Evolutionary conservation across 92 coral and sea anemone genomes (phyloP), one percentile per base, ranked within the genome.

Genomic region (Galaxea fascicularis): DNA sequence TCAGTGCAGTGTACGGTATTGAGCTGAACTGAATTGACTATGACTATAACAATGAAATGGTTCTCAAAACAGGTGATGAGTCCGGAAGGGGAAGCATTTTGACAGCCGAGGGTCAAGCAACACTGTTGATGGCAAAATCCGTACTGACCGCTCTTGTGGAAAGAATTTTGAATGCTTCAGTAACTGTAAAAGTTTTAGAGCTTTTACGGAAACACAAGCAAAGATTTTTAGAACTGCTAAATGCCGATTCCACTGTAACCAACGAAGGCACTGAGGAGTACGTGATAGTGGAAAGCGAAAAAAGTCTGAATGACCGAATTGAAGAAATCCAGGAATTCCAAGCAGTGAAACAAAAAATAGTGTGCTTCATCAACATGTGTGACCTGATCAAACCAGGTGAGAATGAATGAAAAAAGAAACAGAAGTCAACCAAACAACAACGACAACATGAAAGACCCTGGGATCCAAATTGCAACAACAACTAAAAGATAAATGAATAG

Each of bases 331-430:
- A 65, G 26, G 82, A 66, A 65, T 84, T 84, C 51, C 58, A 65
- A 35, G 39, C 21, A 11, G 53, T 39, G 9, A 75, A 35, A 53
- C 14, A 3, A 16, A 52, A 52, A 16, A 41, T 75, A 18, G 11
- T 7, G 6, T 64, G 68, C 47, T 84, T 84, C 26, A 52, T 65
- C 26, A 52, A 17, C 22, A 65, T 84, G 88, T 84, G 88, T 76
- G 75, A 74, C 12, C 18, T 84, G 28, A 76, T 84, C 52, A 12
- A 14, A 16, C 75, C 88, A 21, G 88, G 88, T 84, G 45, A 74
- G 88, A 53, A 24, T 15, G 8, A 17, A 29, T 31, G 16, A 31
- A 47, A 15, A 27, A 27, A n/a, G 3, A 3, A 0, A 60, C 2
- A 10, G 28, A 1, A 29, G 12, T 46, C 18, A 9, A 10, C 10